Evolutionary conservation across 2,888 invertebrate genomes (phyloP), one percentile per base, ranked within the genome.

Genomic region (Shargacucullia verbasci): DNA sequence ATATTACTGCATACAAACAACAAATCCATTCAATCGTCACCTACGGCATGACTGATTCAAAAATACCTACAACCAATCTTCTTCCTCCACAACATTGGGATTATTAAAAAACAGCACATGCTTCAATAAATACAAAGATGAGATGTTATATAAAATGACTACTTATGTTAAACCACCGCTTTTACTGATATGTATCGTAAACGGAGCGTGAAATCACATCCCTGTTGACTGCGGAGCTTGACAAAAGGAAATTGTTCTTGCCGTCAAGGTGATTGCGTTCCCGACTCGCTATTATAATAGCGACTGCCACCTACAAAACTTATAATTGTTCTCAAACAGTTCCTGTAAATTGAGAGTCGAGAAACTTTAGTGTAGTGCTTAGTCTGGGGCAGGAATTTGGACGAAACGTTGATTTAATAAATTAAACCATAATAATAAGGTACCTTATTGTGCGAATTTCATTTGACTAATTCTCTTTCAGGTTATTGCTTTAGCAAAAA

Each of bases 191-290:
- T 73, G 73, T 78, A 59, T 56, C 46, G 73, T 58, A 71, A 83
- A 83, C 82, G 79, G 76, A 79, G 79, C 85, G 78, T 82, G 82
- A 84, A 85, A 85, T 86, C 82, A 82, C 79, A 73, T 83, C 80
- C 78, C 76, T 81, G 79, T 81, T 78, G 82, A 82, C 80, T 82
- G 68, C 72, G 69, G 56, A 77, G 72, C 79, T 79, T 80, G 73
- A 82, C 83, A 83, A 83, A 83, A 80, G 82, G 77, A 83, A 82
- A 82, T 82, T 79, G 81, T 81, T 78, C 79, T 66, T 78, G 68
- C 73, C 73, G 69, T 70, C 66, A 67, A 80, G 77, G 72, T 78
- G 79, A 83, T 82, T 80, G 78, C 76, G 7, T 77, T 73, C 74
- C 67, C 70, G 70, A 64, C 60, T 65, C 47, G 65, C 70, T 79